phyloP scores from a whole-genome alignment of 2,113 vertebrate species.

The Oryzias melastigma region DNA sequence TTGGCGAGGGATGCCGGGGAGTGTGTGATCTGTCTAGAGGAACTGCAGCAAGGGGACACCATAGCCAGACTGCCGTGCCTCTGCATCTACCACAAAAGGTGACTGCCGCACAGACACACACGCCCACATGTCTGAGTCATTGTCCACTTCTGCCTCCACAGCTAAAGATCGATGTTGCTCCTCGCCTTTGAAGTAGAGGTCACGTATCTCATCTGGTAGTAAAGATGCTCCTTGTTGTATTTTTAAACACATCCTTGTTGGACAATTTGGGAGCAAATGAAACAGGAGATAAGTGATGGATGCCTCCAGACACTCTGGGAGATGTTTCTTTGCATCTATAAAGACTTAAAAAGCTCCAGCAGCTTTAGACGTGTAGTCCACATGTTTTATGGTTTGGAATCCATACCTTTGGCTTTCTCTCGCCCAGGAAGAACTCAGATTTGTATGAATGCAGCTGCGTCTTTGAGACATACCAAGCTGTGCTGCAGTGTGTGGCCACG shows the following conservation, averaged over 20 bases:
- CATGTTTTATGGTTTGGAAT: too few species aligned
- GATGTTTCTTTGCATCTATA: too few species aligned
- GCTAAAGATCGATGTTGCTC: conserved; percentile 10
- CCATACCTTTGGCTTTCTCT: too few species aligned
- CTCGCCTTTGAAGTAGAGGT: conserved; percentile 17
- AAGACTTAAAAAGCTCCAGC: too few species aligned
- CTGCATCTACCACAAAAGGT: conserved; percentile 99
- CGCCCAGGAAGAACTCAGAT: too few species aligned
- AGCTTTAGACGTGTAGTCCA: too few species aligned
- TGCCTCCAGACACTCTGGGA: not conserved
- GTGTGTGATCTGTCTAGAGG: conserved; percentile 99
- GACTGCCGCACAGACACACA: conserved; percentile 30
- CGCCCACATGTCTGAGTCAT: conserved; percentile 19
- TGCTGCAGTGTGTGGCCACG: too few species aligned
- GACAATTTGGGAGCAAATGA: conserved; percentile 3
- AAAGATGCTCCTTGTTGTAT: conserved; percentile 13
- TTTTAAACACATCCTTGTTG: conserved; percentile 27
- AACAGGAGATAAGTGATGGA: not conserved
- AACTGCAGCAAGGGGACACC: conserved; percentile 97
- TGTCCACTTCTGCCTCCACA: conserved; percentile 53
- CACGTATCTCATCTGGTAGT: conserved; percentile 1
- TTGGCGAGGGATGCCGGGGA: conserved; percentile 95
- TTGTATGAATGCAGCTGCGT: too few species aligned
- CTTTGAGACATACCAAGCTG: too few species aligned
- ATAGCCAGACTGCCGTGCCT: conserved; percentile 99